These are phyloP conservation scores for Bilobella aurantiaca DNA, from an alignment of 1,140 invertebrate genomes.

Conservation along the genomic window DNA sequence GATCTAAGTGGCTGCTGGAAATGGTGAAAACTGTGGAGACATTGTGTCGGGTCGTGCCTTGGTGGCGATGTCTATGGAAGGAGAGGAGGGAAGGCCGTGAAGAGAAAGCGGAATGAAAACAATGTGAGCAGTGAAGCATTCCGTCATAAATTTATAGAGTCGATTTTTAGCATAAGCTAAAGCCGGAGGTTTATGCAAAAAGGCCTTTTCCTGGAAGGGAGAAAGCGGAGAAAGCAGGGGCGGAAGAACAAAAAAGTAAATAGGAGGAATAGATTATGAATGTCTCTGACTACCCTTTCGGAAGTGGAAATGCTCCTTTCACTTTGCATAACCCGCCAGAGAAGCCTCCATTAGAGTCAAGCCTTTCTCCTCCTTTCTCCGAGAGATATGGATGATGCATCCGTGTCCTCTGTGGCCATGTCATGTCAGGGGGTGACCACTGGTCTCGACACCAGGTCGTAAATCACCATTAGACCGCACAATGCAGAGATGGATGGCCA, in stretches of 20 bases:
- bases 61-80: too few relatives aligned
- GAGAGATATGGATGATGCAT: not conserved
- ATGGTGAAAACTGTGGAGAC: too few relatives aligned
- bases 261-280: slow-evolving; percentile 7
- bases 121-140: slow-evolving; percentile 35
- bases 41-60: too few relatives aligned
- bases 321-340: slow-evolving; percentile 9
- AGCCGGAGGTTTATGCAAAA: not conserved
- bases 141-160: slow-evolving; percentile 36
- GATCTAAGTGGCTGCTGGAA: too few relatives aligned
- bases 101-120: slow-evolving; percentile 23
- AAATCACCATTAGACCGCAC: slow-evolving; percentile 33
- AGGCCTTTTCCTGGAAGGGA: not conserved
- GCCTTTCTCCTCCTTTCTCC: not conserved
- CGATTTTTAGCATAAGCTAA: slow-evolving; percentile 35
- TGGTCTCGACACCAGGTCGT: slow-evolving; percentile 33
- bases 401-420: slow-evolving; percentile 12
- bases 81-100: not conserved
- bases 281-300: slow-evolving; percentile 2
- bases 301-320: slow-evolving; percentile 9
- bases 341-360: not conserved
- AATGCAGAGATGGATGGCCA: not conserved
- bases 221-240: not conserved
- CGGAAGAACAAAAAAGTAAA: slow-evolving; percentile 5
- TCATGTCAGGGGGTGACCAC: slow-evolving; percentile 34